Evolutionary conservation across 37 sponge, comb jelly and placozoan species (phyloP).

Genomic region (Ianthella basta): DNA sequence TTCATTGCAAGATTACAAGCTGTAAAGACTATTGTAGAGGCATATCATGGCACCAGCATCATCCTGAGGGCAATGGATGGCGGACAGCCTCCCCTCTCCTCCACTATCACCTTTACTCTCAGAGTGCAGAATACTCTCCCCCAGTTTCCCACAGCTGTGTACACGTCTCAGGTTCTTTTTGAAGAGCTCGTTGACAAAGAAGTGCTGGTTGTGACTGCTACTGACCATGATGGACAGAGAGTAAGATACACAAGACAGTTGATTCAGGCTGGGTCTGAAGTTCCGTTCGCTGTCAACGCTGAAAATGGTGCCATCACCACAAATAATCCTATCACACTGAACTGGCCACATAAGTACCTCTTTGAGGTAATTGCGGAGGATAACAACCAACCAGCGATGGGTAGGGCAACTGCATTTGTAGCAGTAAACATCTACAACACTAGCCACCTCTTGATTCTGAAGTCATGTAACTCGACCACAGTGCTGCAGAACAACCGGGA

Average conservation of each 20-base stretch:
- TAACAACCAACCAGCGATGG: conserved; percentile 43
- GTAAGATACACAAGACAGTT: conserved; percentile 1
- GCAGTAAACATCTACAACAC: conserved; percentile 37
- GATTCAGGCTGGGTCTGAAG: not conserved
- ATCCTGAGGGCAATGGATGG: conserved; percentile 10
- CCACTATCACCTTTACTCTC: not conserved
- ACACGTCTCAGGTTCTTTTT: not conserved
- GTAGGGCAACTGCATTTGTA: not conserved
- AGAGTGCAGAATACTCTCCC: conserved; percentile 11
- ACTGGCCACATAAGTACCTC: conserved; percentile 15
- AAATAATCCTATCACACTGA: not conserved
- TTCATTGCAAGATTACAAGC: not conserved
- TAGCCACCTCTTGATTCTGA: conserved; percentile 32
- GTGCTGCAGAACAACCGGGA: conserved; percentile 8
- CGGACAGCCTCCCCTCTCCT: not conserved
- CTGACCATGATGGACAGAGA: conserved; percentile 46
- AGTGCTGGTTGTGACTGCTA: conserved; percentile 10
- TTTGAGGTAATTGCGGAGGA: conserved; percentile 53
- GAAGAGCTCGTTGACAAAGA: not conserved
- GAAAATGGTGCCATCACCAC: conserved; percentile 4
- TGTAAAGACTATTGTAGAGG: not conserved
- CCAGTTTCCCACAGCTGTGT: conserved; percentile 18
- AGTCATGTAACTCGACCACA: conserved; percentile 3
- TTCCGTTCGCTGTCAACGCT: not conserved
- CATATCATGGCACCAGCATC: not conserved